Evolutionary conservation across 1,140 invertebrate genomes (phyloP), one percentile per base, ranked within the genome.

Genomic region (Eriocheir sinensis): DNA sequence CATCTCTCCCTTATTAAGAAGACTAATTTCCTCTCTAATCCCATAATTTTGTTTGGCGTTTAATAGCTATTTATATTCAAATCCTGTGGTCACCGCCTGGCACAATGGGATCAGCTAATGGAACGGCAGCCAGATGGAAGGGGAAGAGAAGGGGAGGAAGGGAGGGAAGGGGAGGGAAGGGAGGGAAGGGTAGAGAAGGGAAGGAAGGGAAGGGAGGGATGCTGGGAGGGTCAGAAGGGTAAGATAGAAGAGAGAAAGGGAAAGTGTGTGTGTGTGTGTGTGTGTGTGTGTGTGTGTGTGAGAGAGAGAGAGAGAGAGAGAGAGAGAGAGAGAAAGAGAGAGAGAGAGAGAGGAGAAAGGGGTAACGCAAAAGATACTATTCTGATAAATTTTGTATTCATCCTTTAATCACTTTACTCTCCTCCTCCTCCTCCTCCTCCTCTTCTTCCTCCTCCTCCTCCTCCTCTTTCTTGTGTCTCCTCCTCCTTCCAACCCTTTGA

Each of bases 11-110:
- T 44, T 41, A 53, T 92, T 92, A 92, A 81, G 79, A n/a, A 30
- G 38, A 40, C 36, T 92, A 92, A 92, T 92, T 92, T 92, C 79
- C 40, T 92, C 40, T 32, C 60, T 92, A 92, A 92, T 83, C 91
- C 91, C 80, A 36, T 92, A 92, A 92, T 92, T 92, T 81, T 92
- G 91, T 92, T 92, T 92, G 83, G 79, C 91, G 83, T 92, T 92
- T 83, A 92, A 92, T 92, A 85, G 38, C 80, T 81, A 92, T 92
- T 92, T 92, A 92, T 92, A 92, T 92, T 92, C 91, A 92, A 92
- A 92, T 92, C 91, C 91, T 30, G 40, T 36, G 91, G 91, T 92
- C 91, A 92, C 36, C 40, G 44, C 41, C 9, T 40, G 30, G 40
- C 80, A 92, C 91, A 92, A 92, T 92, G 91, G 91, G 80, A 92